Evolutionary conservation across 2,113 vertebrate species (phyloP), one percentile per base, ranked within the genome.

Genomic region (Choloepus hoffmanni): DNA sequence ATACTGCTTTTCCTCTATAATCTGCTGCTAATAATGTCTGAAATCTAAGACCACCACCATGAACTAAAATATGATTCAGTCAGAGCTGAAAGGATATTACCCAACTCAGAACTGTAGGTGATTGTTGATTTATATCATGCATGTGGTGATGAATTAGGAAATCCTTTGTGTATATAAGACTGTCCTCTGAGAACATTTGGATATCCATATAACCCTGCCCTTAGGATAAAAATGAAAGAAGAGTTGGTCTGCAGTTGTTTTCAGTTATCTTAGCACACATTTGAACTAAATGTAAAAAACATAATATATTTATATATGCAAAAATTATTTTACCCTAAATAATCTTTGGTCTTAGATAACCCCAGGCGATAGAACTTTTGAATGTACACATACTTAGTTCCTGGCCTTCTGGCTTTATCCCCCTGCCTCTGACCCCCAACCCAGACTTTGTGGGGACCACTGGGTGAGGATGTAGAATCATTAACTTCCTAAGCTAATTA

Each of bases 1-100:
- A 33, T 43, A 23, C 43, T 95, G 86, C 21, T 77, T 96, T 68
- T 65, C 67, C 86, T 94, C 70, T 30, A 6, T 45, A 45, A n/a
- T 77, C 90, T 43, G 63, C 77, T 76, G 73, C 13, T 55, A 89
- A 65, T 86, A 72, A 45, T 40, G 65, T 90, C 36, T 65, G 83
- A 79, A 85, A 91, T 45, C 83, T 76, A 89, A 97, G 70, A 55
- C 63, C n/a, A 24, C 79, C 3, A 10, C 43, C 78, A 24, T 30
- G 12, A 82, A 70, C 77, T 33, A 81, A 82, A 55, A 53, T 68
- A 45, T 13, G 53, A 62, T 87, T 92, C 67, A 48, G 30, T 72
- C 33, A 77, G 26, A 58, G 36, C n/a, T 77, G 24, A 85, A 58
- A 88, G 43, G 79, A 53, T 40, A 15, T 72, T 30, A 14, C 13